A percentile compares a stretch with the other conserved stretches of the same genome.
Evolutionary conservation across 2,113 vertebrate genomes (phyloP).

Genomic region (Lethenteron camtschaticum): DNA sequence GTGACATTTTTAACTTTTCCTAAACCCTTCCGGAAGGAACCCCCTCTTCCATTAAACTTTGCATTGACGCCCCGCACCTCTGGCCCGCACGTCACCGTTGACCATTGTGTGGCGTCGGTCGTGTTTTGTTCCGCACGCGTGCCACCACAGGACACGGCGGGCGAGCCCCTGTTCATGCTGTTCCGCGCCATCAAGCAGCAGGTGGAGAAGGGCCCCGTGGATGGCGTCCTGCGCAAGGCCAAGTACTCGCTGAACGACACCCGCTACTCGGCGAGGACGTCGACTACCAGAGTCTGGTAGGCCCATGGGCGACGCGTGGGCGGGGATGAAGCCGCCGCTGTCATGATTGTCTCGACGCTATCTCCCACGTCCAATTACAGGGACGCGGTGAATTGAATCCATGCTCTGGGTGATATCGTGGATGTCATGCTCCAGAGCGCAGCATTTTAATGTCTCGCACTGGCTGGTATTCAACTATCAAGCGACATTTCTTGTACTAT

Average conservation of each 20-base stretch:
- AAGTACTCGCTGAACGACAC: conserved; percentile 94
- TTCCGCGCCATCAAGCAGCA: conserved; percentile 95
- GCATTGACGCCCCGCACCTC: too few relatives aligned
- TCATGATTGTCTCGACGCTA: too few relatives aligned
- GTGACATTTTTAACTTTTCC: not conserved
- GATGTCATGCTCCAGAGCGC: too few relatives aligned
- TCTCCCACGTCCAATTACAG: too few relatives aligned
- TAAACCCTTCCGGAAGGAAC: not conserved
- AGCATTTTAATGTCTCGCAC: too few relatives aligned
- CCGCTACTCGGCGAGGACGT: conserved; percentile 74
- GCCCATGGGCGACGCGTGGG: conserved; percentile 7
- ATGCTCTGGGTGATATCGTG: too few relatives aligned
- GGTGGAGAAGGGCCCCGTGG: conserved; percentile 86
- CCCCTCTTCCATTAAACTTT: not conserved
- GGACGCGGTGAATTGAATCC: too few relatives aligned
- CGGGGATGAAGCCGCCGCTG: too few relatives aligned
- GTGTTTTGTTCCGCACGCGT: not conserved
- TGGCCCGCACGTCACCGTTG: too few relatives aligned
- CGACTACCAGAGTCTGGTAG: conserved; percentile 77
- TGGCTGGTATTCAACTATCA: too few relatives aligned
- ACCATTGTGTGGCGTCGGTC: too few relatives aligned
- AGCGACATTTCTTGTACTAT: too few relatives aligned
- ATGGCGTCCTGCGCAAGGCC: conserved; percentile 83
- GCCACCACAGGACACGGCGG: conserved; percentile 49
- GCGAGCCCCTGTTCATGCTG: conserved; percentile 83